Conservation (phyloP, 1,140 invertebrate genomes). For the Camponotus vicinus region DNA sequence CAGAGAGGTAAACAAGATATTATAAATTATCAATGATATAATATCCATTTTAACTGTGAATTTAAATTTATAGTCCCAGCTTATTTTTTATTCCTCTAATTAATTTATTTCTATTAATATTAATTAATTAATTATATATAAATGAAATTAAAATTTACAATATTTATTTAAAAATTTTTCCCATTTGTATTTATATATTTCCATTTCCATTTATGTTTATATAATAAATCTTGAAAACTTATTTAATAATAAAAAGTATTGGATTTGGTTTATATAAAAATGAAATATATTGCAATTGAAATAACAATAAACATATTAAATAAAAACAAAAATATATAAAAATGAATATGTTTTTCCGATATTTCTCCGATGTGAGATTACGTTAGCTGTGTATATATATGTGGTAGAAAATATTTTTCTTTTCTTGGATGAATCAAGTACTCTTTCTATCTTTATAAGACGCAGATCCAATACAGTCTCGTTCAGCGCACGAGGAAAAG, state of each 20-base stretch:
- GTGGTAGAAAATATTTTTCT: conserved; percentile 62
- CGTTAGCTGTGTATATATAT: not conserved
- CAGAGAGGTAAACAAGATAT: conserved; percentile 7
- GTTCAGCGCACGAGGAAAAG: not conserved
- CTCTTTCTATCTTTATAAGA: conserved; percentile 10
- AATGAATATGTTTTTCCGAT: conserved; percentile 8
- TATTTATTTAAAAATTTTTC: no score
- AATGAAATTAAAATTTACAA: conserved; percentile 10
- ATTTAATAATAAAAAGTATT: not conserved
- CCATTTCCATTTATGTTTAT: not conserved
- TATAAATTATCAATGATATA: conserved; percentile 36
- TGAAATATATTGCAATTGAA: not conserved
- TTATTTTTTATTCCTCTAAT: conserved; percentile 12
- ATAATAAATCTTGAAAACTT: not conserved
- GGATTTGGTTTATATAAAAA: not conserved
- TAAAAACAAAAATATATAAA: not conserved
- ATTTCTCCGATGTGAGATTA: conserved; percentile 39
- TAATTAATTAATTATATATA: conserved; percentile 35
- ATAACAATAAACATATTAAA: not conserved
- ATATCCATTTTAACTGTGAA: conserved; percentile 15
- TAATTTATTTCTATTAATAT: conserved; percentile 55
- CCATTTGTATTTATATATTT: not conserved
- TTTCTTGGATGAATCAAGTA: conserved; percentile 31
- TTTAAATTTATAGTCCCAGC: conserved; percentile 33
- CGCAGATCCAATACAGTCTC: conserved; percentile 23